phyloP scores from a whole-genome alignment of 23 tunicate genomes.

The Diplosoma virens region DNA sequence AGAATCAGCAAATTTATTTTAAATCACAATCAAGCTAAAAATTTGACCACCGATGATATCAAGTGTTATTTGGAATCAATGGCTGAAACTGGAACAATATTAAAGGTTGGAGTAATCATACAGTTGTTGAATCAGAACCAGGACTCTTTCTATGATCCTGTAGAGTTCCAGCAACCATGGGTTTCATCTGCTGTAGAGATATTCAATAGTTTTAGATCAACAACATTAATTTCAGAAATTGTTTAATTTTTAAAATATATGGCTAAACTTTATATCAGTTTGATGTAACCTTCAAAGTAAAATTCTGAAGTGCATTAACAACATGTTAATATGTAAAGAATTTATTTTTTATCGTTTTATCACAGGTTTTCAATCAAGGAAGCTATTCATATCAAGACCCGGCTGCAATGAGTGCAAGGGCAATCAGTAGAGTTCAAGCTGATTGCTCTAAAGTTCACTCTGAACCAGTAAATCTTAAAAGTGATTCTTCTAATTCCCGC shows the following conservation, averaged over 20 bases:
- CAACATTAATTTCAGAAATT: too few species aligned
- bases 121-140: too few species aligned
- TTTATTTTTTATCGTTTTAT: not conserved
- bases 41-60: conserved; percentile 40
- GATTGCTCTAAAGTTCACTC: too few species aligned
- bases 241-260: too few species aligned
- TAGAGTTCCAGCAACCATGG: too few species aligned
- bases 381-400: conserved; percentile 88
- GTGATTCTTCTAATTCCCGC: too few species aligned
- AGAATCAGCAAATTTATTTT: conserved; percentile 64
- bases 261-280: not conserved
- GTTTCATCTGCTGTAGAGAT: too few species aligned
- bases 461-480: too few species aligned
- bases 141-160: too few species aligned
- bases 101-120: too few species aligned
- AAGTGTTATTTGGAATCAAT: conserved; percentile 43
- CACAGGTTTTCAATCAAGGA: conserved; percentile 72
- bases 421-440: not conserved
- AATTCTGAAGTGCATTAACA: not conserved
- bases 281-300: not conserved
- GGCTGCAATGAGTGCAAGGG: conserved; percentile 55
- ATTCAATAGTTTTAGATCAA: too few species aligned
- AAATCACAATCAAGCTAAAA: conserved; percentile 12
- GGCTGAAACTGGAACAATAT: conserved; percentile 37
- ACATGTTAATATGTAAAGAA: not conserved